Base-by-base conservation (phyloP, 1,140 invertebrate genomes). In the Oscheius sp. region DNA sequence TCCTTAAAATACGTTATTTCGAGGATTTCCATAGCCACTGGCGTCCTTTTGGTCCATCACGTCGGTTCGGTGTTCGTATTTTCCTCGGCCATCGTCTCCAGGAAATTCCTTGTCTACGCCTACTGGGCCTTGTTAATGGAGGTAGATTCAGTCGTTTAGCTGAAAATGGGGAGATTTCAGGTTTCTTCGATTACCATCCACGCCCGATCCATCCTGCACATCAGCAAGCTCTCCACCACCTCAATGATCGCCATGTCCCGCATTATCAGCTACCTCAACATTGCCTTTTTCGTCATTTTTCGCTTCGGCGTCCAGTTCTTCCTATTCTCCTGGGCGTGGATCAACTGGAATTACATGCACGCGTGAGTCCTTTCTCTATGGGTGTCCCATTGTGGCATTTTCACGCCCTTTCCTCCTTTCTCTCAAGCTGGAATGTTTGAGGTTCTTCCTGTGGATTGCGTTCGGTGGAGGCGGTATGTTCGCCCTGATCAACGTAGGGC, bases 101-200 rank as follows among this genome's bases (percentile, higher is more conserved):
- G 66, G 63, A 75, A 75, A 23, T 75, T 75, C 58, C 46, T 75
- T 42, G 29, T 67, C 3, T 75, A 75, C 59, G 73, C 73, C 15
- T 70, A 71, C 26, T 75, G 73, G 73, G 73, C 73, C 3, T 55
- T 75, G 45, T 61, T 75, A 4, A 75, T 75, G 73, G 73, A 75
- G 31, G 68, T 75, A 15, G 55, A 10, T 65, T 66, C 52, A 10
- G 29, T 13, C 31, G 18, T 13, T 62, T 34, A 64, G 3, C 62
- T 34, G 18, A 20, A 65, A 55, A n/a, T n/a, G n/a, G n/a, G n/a
- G n/a, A n/a, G n/a, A 10, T 66, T 35, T 32, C 28, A 34, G 49
- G 49, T 70, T 34, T 59, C 36, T 36, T 68, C 66, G 28, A 73
- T 75, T 55, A 73, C 73, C 62, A 36, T 75, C n/a, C 73, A 75